Evolutionary conservation across 2,888 invertebrate species (phyloP), one percentile per base, ranked within the genome.

Genomic region (Microplitis deprimator): DNA sequence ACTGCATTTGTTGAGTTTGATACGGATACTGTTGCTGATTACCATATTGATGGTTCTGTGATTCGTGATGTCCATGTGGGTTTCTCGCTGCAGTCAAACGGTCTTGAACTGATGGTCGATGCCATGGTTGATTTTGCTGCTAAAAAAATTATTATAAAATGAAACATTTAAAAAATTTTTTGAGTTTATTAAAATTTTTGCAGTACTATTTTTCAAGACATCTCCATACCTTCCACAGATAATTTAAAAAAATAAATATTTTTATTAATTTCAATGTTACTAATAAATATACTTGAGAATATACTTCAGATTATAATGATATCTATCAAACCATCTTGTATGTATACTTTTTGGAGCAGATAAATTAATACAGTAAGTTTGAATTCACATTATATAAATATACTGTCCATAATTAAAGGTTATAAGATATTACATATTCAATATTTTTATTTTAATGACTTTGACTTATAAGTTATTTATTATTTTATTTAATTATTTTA

Each of bases 41-140:
- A 5, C 78, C 77, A 17, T 74, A 67, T 17, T 77, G 78, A 17
- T 81, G 80, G 69, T 80, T 80, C 29, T 78, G 79, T 16, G 38
- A 79, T 1, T 71, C 79, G 64, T 82, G 79, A 39, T 79, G 80
- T 71, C 80, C 80, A 39, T 73, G 77, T 71, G 74, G 72, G 77
- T 77, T 81, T 50, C 86, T 85, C 5, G 85, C 88, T 41, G 81
- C 39, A 59, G 81, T 79, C 20, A 89, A 17, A 65, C 89, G 88
- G 78, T 85, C 83, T 79, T 89, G 89, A 64, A 85, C 83, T 0
- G 88, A 87, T 41, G 73, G 79, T 75, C 83, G 81, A 50, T 68
- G 79, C 75, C 68, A 38, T 10, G 75, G 69, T 40, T 81, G 81
- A 2, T 78, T 50, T 72, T 78, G 79, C 68, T 77, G 65, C 64